Conservation (phyloP, 1,140 invertebrate species). For the Gonioctena quinquepunctata region DNA sequence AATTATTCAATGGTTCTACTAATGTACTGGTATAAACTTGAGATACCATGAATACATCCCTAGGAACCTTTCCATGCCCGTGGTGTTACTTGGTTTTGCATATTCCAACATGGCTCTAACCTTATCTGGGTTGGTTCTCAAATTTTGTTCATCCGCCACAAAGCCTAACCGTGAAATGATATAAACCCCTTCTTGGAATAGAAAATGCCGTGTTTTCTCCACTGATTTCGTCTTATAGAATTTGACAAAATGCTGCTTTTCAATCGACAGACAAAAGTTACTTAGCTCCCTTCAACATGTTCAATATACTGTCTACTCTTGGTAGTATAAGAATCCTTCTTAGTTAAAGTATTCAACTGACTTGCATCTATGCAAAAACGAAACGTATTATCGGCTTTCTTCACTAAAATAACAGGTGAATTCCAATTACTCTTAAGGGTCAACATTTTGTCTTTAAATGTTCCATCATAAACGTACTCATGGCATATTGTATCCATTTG, state of each 20-base stretch:
- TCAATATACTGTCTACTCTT: slow-evolving; percentile 40
- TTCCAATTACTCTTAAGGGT: slow-evolving; percentile 15
- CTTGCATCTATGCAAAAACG: slow-evolving; percentile 51
- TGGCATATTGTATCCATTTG: too few relatives aligned
- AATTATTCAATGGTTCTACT: slow-evolving; percentile 45
- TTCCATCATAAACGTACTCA: not conserved
- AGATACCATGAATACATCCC: slow-evolving; percentile 52
- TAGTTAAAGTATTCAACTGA: slow-evolving; percentile 51
- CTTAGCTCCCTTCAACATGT: slow-evolving; percentile 38
- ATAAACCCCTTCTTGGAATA: too few relatives aligned
- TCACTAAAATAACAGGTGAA: slow-evolving; percentile 30
- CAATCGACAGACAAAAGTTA: slow-evolving; percentile 50
- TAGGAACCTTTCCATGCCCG: slow-evolving; percentile 49
- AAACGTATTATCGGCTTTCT: slow-evolving; percentile 27
- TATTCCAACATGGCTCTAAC: slow-evolving; percentile 48
- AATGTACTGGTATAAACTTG: slow-evolving; percentile 53
- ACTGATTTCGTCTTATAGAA: slow-evolving; percentile 36
- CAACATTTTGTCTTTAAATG: not conserved
- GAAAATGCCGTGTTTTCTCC: too few relatives aligned
- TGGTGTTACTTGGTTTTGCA: slow-evolving; percentile 34
- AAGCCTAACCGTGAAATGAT: slow-evolving; percentile 51
- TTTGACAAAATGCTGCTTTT: slow-evolving; percentile 50
- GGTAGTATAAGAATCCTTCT: slow-evolving; percentile 46
- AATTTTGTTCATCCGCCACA: slow-evolving; percentile 37
- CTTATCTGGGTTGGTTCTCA: slow-evolving; percentile 14